Conservation (phyloP, 2,888 invertebrate genomes). For the Lysandra coridon region DNA sequence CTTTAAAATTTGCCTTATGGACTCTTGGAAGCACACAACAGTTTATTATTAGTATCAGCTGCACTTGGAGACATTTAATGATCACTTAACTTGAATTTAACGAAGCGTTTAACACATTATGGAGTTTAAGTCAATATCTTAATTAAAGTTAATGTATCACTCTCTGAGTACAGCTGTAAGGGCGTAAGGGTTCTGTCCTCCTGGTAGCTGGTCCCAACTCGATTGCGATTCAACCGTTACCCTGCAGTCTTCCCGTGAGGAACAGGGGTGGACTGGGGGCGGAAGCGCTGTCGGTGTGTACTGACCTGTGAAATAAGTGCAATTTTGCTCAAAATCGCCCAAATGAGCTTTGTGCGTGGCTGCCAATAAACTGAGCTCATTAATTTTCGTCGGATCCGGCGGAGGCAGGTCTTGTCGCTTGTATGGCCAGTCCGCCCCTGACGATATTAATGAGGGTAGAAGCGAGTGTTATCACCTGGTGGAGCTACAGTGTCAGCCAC, state of each 20-base stretch:
- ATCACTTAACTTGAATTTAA: not conserved
- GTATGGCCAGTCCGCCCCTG: slow-evolving; percentile 82
- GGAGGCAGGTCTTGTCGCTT: slow-evolving; percentile 79
- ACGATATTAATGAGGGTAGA: slow-evolving; percentile 81
- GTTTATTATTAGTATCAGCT: not conserved
- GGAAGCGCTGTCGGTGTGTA: slow-evolving; percentile 76
- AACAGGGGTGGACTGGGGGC: slow-evolving; percentile 79
- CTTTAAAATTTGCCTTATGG: too few relatives aligned
- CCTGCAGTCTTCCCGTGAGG: slow-evolving; percentile 79
- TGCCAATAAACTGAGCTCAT: slow-evolving; percentile 81
- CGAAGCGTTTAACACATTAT: too few relatives aligned
- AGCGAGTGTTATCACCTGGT: slow-evolving; percentile 72
- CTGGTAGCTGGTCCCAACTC: slow-evolving; percentile 47
- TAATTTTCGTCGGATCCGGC: slow-evolving; percentile 80
- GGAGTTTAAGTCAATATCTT: too few relatives aligned
- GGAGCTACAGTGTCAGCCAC: slow-evolving; percentile 69
- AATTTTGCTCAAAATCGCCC: slow-evolving; percentile 81
- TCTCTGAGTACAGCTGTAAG: too few relatives aligned
- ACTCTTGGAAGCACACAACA: not conserved
- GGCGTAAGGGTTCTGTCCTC: not conserved
- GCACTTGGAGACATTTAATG: not conserved
- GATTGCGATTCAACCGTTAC: slow-evolving; percentile 68
- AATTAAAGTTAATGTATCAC: too few relatives aligned
- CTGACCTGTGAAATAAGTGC: slow-evolving; percentile 81
- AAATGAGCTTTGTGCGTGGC: slow-evolving; percentile 81